Conservation (phyloP, 2,888 invertebrate species). For the Volucella inflata region DNA sequence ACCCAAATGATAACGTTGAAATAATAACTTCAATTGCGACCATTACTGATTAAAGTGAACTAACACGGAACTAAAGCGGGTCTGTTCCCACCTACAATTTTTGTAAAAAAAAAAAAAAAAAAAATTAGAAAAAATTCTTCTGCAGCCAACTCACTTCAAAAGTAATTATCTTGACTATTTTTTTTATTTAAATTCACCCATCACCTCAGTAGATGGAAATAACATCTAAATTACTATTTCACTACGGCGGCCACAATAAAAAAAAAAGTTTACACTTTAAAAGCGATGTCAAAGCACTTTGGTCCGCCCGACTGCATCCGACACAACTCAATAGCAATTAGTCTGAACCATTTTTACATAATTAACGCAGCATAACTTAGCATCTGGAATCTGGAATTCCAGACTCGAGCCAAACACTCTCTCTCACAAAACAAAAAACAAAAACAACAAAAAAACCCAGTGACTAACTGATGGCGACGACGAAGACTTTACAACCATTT, state of each 20-base stretch:
- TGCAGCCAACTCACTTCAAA: neutral
- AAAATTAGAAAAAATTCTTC: neutral
- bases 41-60: no score
- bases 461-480: constrained; percentile 65
- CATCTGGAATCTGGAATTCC: constrained; percentile 54
- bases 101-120: no score
- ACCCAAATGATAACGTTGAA: no score
- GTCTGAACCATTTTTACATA: constrained; percentile 64
- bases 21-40: no score
- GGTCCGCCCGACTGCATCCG: constrained; percentile 33
- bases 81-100: no score
- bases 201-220: constrained; percentile 27
- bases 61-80: no score
- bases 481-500: constrained; percentile 62
- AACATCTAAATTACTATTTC: constrained; percentile 58
- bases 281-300: constrained; percentile 51
- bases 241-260: constrained; percentile 41
- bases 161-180: constrained; percentile 40
- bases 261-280: constrained; percentile 67
- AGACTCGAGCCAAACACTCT: constrained; percentile 41
- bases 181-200: constrained; percentile 41
- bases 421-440: no score
- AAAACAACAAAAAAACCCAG: no score
- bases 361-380: constrained; percentile 62
- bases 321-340: constrained; percentile 65